Evolutionary conservation across 2,888 invertebrate species (phyloP).

Genomic region (Alitta virens): DNA sequence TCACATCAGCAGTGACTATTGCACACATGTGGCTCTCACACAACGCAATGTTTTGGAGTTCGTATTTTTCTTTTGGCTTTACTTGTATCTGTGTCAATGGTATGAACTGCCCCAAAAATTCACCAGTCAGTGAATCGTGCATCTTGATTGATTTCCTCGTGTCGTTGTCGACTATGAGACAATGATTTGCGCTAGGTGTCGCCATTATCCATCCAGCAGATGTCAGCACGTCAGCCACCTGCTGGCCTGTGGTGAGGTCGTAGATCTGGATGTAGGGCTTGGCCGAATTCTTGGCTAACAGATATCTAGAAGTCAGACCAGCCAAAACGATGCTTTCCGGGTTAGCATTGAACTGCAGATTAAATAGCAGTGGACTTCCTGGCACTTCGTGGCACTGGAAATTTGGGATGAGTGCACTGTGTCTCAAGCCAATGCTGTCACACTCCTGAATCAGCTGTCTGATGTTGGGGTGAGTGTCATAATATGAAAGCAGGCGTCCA

Average conservation of each 20-base stretch:
- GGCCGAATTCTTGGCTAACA: conserved; percentile 41
- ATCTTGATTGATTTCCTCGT: conserved; percentile 51
- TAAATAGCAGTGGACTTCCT: conserved; percentile 46
- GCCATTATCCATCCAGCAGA: conserved; percentile 49
- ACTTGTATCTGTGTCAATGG: conserved; percentile 47
- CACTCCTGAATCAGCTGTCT: conserved; percentile 48
- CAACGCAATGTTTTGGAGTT: conserved; percentile 37
- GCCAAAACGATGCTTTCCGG: conserved; percentile 34
- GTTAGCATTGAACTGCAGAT: conserved; percentile 31
- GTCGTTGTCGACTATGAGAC: conserved; percentile 48
- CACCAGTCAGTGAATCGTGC: conserved; percentile 44
- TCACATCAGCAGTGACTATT: conserved; percentile 45
- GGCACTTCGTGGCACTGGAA: conserved; percentile 51
- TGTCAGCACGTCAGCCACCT: conserved; percentile 36
- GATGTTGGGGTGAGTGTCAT: conserved; percentile 44
- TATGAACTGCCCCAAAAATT: conserved; percentile 51
- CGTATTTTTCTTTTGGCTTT: conserved; percentile 45
- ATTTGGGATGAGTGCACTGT: conserved; percentile 49
- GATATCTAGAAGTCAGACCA: conserved; percentile 33
- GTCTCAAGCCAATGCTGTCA: conserved; percentile 43
- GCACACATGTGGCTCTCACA: conserved; percentile 43
- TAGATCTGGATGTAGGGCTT: conserved; percentile 37
- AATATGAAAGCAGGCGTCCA: conserved; percentile 52
- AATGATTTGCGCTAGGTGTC: conserved; percentile 41
- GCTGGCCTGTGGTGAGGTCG: conserved; percentile 45